Percentiles rank a stretch among this genome's conserved stretches.
These are phyloP conservation scores for Hofmannophila pseudospretella DNA, from an alignment of 2,888 invertebrate genomes.

Conservation along the genomic window DNA sequence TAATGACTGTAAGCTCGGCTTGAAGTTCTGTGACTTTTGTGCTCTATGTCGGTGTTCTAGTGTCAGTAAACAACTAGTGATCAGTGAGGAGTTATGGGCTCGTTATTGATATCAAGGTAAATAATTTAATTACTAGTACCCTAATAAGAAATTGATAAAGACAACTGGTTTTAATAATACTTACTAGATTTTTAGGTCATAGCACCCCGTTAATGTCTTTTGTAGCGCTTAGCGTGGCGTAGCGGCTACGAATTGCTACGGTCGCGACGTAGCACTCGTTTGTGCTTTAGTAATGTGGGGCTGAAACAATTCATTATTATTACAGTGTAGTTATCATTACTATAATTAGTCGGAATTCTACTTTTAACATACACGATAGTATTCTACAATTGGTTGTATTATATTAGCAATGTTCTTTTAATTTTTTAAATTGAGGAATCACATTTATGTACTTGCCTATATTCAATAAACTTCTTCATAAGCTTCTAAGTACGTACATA, in stretches of 20 bases:
- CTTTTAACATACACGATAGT: too few species aligned
- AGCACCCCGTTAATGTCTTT: constrained; percentile 17
- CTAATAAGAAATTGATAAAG: too few species aligned
- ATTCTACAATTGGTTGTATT: too few species aligned
- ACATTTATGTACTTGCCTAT: too few species aligned
- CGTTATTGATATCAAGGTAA: constrained; percentile 50
- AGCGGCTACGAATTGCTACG: constrained; percentile 10
- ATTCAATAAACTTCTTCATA: too few species aligned
- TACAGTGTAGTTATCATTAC: too few species aligned
- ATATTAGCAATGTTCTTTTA: too few species aligned
- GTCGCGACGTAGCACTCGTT: constrained; percentile 2
- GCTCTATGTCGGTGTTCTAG: constrained; percentile 50
- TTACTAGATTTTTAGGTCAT: too few species aligned
- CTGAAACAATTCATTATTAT: neutral
- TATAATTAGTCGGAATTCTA: too few species aligned
- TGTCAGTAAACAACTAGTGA: constrained; percentile 36
- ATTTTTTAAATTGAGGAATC: too few species aligned
- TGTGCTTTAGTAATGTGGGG: neutral
- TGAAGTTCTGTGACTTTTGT: constrained; percentile 44
- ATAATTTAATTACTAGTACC: constrained; percentile 14
- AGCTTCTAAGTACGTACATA: too few species aligned
- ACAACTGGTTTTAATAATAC: too few species aligned
- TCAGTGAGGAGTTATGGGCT: constrained; percentile 34
- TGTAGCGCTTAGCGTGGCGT: constrained; percentile 4
- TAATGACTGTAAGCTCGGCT: constrained; percentile 5